Conservation (phyloP, 2,113 vertebrate species). For the Bubo blakistoni region DNA sequence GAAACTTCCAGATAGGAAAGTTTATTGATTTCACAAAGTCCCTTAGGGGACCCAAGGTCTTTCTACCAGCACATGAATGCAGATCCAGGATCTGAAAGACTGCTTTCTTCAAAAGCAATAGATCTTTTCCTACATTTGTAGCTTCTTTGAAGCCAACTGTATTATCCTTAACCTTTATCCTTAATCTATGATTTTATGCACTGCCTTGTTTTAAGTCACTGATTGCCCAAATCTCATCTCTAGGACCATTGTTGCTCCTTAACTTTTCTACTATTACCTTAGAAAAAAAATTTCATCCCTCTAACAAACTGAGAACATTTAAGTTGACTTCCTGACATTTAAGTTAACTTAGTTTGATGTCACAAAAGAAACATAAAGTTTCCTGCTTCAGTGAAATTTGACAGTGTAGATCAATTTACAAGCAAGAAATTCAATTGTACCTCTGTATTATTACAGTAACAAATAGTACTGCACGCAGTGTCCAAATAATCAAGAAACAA, state of each 20-base stretch:
- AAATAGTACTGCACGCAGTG: not conserved
- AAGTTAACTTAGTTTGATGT: not conserved
- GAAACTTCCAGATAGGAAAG: not conserved
- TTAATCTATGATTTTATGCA: not conserved
- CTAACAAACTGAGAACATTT: not conserved
- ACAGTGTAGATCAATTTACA: not conserved
- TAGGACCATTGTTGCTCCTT: not conserved
- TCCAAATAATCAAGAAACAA: not conserved
- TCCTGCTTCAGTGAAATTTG: not conserved
- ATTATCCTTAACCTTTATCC: not conserved
- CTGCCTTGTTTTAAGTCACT: not conserved
- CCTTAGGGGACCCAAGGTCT: not conserved
- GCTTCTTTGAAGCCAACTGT: not conserved
- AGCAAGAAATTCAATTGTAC: not conserved
- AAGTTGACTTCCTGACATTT: not conserved
- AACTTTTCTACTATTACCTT: not conserved
- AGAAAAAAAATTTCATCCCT: not conserved
- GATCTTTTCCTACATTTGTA: not conserved
- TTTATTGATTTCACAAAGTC: constrained; percentile 18
- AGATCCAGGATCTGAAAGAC: not conserved
- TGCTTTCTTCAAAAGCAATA: not conserved
- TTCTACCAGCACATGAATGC: not conserved
- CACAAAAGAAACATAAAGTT: not conserved
- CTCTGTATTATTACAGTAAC: not conserved
- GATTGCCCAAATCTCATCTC: not conserved